Conservation (phyloP, 2,888 invertebrate genomes). For the Eumerus sabulonum region DNA sequence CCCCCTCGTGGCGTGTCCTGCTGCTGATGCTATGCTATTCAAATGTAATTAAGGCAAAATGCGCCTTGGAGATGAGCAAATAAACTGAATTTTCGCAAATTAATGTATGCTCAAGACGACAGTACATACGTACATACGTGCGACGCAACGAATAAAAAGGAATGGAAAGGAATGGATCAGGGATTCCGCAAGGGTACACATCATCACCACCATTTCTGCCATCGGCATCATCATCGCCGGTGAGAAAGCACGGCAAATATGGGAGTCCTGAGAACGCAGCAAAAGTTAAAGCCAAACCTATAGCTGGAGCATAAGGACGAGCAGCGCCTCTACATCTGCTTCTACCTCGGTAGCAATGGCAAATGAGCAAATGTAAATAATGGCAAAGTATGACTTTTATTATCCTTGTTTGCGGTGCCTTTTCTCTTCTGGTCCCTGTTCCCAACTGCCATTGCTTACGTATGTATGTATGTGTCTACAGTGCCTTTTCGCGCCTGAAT, state of each 20-base stretch:
- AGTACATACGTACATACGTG: constrained; percentile 17
- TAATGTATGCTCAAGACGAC: constrained; percentile 63
- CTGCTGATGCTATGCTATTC: constrained; percentile 57
- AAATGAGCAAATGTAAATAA: constrained; percentile 69
- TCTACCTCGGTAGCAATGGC: constrained; percentile 56
- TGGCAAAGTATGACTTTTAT: constrained; percentile 69
- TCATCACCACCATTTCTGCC: not conserved
- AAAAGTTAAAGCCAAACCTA: too few species aligned
- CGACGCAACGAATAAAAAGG: constrained; percentile 35
- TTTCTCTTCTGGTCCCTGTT: constrained; percentile 26
- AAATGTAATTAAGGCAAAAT: constrained; percentile 68
- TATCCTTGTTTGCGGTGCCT: constrained; percentile 68
- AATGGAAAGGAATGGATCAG: constrained; percentile 41
- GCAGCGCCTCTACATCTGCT: constrained; percentile 18
- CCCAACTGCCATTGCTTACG: not conserved
- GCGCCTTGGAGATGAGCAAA: constrained; percentile 67
- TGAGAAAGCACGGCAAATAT: too few species aligned
- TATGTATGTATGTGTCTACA: constrained; percentile 13
- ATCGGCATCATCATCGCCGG: not conserved
- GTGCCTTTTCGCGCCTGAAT: not conserved
- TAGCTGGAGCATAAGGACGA: too few species aligned
- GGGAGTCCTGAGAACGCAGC: too few species aligned
- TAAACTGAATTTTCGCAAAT: constrained; percentile 68
- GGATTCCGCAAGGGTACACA: constrained; percentile 34
- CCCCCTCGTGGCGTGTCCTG: too few species aligned